Base-by-base conservation (phyloP, 2,113 vertebrate genomes). In the Panthera tigris region DNA sequence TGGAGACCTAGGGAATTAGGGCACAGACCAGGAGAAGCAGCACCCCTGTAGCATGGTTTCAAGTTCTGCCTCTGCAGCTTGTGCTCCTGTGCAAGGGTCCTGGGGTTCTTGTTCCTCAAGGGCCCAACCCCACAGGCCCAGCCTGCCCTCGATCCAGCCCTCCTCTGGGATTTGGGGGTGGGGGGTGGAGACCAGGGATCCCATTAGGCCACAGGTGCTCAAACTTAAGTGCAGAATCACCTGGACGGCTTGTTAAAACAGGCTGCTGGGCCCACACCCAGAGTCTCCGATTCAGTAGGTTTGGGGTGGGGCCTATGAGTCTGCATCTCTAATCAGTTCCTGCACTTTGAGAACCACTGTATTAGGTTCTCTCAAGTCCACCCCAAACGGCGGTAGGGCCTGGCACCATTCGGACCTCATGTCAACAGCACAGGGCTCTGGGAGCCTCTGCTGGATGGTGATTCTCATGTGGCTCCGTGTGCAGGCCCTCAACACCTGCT, bases 321-420 rank as follows among this genome's bases (percentile, higher is more conserved):
- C 78, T 55, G 29, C 27, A 7, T 45, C 36, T 79, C 90, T 48
- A 31, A 31, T 27, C 5, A 1, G 33, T 27, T 79, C 65, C 63
- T 18, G 6, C 29, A 31, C 41, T 79, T 45, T 18, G 78, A 96
- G 69, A 68, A 15, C 14, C 16, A 13, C 89, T 39, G 8, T 27
- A 21, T 71, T 23, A 27, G 27, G 79, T 82, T 82, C 29, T 27
- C 52, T 69, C 9, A 13, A 0, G 9, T 76, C 78, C 8, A 8
- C 33, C 16, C 52, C 3, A 3, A 16, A 57, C 5, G 23, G 71
- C 10, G 5, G 21, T 1, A 33, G 33, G 57, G 52, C 14, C 55
- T 27, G 66, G 81, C 45, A 3, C 31, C 8, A 0, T 7, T 39
- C 2, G 0, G 1, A 45, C 15, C 36, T 29, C 36, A 7, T 39